Conservation (phyloP, 2,888 invertebrate genomes). For the Petrophora chlorosata region DNA sequence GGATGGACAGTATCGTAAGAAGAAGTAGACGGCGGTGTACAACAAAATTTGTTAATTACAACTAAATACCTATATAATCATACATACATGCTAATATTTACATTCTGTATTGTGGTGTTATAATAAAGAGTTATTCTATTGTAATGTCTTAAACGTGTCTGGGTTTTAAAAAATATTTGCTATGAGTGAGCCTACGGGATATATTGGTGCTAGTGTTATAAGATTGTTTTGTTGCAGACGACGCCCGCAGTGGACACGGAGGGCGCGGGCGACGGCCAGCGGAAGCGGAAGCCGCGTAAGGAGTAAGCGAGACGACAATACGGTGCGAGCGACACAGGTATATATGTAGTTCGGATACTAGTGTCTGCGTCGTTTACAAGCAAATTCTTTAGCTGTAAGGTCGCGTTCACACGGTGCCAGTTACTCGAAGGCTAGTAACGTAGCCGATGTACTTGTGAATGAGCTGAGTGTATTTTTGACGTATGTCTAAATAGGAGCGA, state of each 20-base stretch:
- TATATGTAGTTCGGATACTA: constrained; percentile 7
- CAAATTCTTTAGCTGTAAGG: constrained; percentile 18
- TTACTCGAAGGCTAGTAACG: constrained; percentile 17
- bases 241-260: constrained; percentile 57
- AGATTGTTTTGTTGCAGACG: constrained; percentile 44
- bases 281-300: constrained; percentile 78
- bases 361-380: constrained; percentile 19
- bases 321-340: constrained; percentile 26
- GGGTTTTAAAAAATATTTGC: no score
- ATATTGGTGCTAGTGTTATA: no score
- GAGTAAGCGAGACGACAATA: constrained; percentile 56
- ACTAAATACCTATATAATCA: no score
- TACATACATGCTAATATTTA: no score
- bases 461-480: constrained; percentile 22
- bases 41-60: no score
- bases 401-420: constrained; percentile 7
- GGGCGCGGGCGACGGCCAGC: constrained; percentile 73
- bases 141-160: no score
- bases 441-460: constrained; percentile 2
- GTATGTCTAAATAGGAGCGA: constrained; percentile 11
- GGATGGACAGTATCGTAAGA: no score
- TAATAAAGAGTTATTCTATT: no score
- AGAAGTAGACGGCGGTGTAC: no score
- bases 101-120: no score
- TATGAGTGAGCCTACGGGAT: no score